Base-by-base conservation (phyloP, 2,888 invertebrate species). In the Sceliomorpha sp. region DNA sequence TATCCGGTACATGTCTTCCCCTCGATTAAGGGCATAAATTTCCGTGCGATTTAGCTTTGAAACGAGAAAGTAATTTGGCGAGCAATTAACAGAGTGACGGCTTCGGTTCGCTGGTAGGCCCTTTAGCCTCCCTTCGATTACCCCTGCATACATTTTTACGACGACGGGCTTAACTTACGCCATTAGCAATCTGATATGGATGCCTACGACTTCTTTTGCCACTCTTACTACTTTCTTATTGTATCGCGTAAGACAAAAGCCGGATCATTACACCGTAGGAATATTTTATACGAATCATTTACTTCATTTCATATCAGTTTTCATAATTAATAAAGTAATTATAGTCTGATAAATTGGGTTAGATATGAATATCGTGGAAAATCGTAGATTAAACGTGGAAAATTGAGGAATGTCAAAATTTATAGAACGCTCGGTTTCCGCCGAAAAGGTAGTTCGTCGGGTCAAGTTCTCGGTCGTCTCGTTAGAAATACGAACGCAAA, bases 401-500 rank as follows among this genome's bases (percentile, higher is more conserved):
- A 37, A 9, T 5, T 51, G 20, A 47, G n/a, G n/a, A n/a, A n/a
- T n/a, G n/a, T n/a, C n/a, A 59, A 37, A 53, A 53, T 36, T 40
- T 42, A 17, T 26, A 17, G 58, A 34, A 47, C 5, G 20, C 5
- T 20, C 5, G 45, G 51, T 62, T 47, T 39, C 26, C 27, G 32
- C 36, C 15, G 48, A 29, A 39, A 32, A 40, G 36, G 32, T 31
- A 47, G 34, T 48, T 53, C 42, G 62, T 60, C 74, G 82, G 85
- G 84, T 85, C 85, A 85, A 85, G 85, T 85, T 85, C 85, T 85
- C 77, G 81, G 84, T 81, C 82, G 84, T 78, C 76, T 85, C 84
- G 82, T 84, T 85, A 82, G 85, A 85, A 84, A 82, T 80, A 79
- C 80, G 80, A 83, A 74, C 75, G 73, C 64, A 71, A 70, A 68